Evolutionary conservation across 2,888 invertebrate genomes (phyloP), one percentile per base, ranked within the genome.

Genomic region (Caenorhabditis sp.): DNA sequence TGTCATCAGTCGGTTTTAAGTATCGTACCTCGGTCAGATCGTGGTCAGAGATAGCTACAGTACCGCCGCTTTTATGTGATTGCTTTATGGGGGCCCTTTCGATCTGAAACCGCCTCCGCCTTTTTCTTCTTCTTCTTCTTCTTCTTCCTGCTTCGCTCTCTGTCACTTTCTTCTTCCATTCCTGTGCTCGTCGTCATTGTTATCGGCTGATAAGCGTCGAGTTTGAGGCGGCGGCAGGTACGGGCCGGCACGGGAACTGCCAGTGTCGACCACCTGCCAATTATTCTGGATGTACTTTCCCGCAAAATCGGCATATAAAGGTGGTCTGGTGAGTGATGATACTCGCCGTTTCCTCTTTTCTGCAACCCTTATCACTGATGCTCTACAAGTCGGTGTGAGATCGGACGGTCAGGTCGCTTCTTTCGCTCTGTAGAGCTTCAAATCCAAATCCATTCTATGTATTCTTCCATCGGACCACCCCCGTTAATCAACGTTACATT

Each of bases 11-110:
- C 43, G 41, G 11, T 52, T 32, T 68, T 68, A 32, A 59, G 32
- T 46, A 32, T 35, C 37, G 43, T 30, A 30, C 48, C 35, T 35
- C 43, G 37, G 39, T 66, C 39, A 56, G 68, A 68, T 68, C 68
- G 56, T 68, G 68, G 68, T 68, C 58, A 68, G 59, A 68, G 68
- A 68, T 68, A 58, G 48, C 46, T 66, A 68, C 59, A 58, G 68
- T 68, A 68, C 58, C 68, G 59, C 58, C 56, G n/a, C 22, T 59
- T 68, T 68, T 59, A 68, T 52, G 58, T 43, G 50, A 41, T 59
- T 50, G 13, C 58, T 27, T 68, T 52, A 68, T 68, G 68, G 56
- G 65, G 13, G 22, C 9, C 56, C 26, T 66, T 52, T n/a, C n/a
- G n/a, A 41, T 26, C 15, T 45, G 41, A 11, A n/a, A 41, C 50